These are phyloP conservation scores for Astreopora myriophthalma DNA, from an alignment of 64 coral and sea anemone genomes.

Conservation along the genomic window DNA sequence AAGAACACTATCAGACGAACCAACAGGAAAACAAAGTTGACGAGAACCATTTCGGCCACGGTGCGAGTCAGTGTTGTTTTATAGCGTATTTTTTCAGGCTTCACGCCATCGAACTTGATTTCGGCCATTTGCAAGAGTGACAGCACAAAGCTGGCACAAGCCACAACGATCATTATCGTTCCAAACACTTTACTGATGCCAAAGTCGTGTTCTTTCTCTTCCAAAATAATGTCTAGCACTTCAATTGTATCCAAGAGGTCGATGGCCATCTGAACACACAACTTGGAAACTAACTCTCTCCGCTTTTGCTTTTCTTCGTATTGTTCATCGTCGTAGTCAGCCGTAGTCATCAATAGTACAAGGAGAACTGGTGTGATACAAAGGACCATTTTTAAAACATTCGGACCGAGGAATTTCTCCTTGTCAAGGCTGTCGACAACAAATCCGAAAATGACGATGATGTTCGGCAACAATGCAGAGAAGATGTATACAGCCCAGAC, in stretches of 20 bases:
- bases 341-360: neutral
- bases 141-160: no score
- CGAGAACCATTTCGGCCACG: no score
- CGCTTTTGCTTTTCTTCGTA: neutral
- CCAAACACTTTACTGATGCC: no score
- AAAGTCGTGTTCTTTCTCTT: conserved; percentile 3
- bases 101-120: no score
- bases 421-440: neutral
- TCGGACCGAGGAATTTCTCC: neutral
- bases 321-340: no score
- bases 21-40: no score
- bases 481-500: neutral
- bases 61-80: no score
- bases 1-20: no score
- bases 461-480: neutral
- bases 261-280: conserved; percentile 1
- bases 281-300: neutral
- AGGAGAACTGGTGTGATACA: conserved; percentile 12
- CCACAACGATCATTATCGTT: no score
- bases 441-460: neutral
- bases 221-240: conserved; percentile 10
- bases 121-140: no score
- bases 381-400: neutral
- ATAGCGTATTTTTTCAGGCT: no score
- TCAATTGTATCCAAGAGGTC: conserved; percentile 42